Evolutionary conservation across 2,888 invertebrate species (phyloP), one percentile per base, ranked within the genome.

Genomic region (Diplazon laetatorius): DNA sequence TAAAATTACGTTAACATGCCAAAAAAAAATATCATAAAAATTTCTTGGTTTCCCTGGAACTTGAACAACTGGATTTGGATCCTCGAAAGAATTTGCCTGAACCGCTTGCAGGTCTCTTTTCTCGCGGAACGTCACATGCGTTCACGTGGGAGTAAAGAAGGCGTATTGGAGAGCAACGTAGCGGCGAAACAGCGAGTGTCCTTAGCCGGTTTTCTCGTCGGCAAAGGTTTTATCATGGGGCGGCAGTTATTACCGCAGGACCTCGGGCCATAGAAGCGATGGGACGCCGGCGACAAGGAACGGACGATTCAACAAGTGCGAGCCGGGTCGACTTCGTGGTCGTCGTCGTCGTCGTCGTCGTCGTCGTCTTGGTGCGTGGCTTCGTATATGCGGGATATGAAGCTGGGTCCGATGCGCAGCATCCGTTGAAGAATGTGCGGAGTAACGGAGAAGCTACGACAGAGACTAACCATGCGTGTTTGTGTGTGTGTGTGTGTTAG

Each of bases 161-260:
- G 60, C 66, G 14, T 30, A 52, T 35, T 57, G 65, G 25, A 57
- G 44, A 82, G 71, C 42, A 39, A 68, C 71, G 37, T 48, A 48
- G 57, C 68, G 57, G 65, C 68, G 44, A 63, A 70, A 70, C 68
- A 72, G 71, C 66, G 70, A 76, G 80, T 78, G 80, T 78, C 89
- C 88, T 90, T 88, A 88, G 89, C 85, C 85, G 84, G 85, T 83
- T 88, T 89, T 88, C 90, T 89, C 89, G n/a, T 89, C 87, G 86
- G 89, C n/a, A n/a, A 90, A 90, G 87, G 86, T 89, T 90, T 90
- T 90, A 90, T 90, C 90, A 90, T 90, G 90, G 90, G 89, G 89
- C 90, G n/a, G 89, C 90, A 90, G 90, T 90, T 90, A 90, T 90
- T 90, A 90, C 87, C 86, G 87, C 86, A 87, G 87, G 87, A 89